Conservation (phyloP, 37 sponge, comb jelly and placozoan genomes). For the Halisarca cf. caerulea region DNA sequence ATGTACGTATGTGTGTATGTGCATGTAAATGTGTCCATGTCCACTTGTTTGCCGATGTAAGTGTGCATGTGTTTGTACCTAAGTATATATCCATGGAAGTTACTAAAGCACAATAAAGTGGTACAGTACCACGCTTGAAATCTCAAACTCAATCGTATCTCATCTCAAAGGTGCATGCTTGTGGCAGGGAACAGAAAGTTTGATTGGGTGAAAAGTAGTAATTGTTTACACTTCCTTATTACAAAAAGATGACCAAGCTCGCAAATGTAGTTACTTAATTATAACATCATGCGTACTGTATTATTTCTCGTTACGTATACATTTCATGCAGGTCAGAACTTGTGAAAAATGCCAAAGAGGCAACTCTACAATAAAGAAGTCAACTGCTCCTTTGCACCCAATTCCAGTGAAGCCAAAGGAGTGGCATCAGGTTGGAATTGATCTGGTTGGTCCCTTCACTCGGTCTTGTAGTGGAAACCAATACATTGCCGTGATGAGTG, state of each 20-base stretch:
- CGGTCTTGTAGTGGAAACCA: conserved; percentile 30
- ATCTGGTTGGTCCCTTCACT: conserved; percentile 35
- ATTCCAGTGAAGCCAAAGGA: conserved; percentile 29
- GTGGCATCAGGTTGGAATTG: conserved; percentile 50
- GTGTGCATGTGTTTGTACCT: no score
- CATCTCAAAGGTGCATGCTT: no score
- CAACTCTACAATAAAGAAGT: conserved; percentile 17
- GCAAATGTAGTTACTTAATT: no score
- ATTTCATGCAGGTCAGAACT: background rate
- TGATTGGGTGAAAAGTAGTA: no score
- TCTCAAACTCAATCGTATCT: no score
- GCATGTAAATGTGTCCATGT: background rate
- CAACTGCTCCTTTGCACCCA: conserved; percentile 26
- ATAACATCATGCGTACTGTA: background rate
- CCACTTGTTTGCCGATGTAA: no score
- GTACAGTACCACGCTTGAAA: no score
- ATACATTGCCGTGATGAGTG: conserved; percentile 35
- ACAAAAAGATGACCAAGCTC: no score
- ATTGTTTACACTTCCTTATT: no score
- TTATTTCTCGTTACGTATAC: no score
- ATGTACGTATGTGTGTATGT: conserved; percentile 4
- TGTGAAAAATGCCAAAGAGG: conserved; percentile 21
- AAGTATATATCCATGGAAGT: no score
- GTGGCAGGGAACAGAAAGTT: no score
- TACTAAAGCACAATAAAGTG: background rate